phyloP scores from a whole-genome alignment of 2,797 vertebrate genomes.

The Microctenopoma steveboyesi region DNA sequence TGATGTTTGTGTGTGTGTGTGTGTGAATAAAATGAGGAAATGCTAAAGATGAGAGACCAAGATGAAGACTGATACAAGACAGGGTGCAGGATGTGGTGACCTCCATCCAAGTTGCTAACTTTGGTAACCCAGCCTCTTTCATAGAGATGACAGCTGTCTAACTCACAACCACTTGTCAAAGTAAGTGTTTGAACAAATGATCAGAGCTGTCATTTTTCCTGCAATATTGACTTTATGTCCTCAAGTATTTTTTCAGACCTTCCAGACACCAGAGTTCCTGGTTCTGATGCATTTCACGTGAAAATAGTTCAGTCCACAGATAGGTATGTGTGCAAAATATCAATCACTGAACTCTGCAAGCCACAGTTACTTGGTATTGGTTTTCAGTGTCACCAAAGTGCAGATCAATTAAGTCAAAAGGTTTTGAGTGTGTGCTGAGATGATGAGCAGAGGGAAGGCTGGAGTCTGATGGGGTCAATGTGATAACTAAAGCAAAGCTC shows the following conservation, averaged over 20 bases:
- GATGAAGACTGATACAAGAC: too few relatives aligned
- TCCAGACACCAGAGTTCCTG: not conserved
- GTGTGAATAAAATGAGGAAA: too few relatives aligned
- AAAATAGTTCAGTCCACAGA: not conserved
- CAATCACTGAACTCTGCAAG: not conserved
- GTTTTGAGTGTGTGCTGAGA: slow-evolving; percentile 29
- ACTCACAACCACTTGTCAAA: too few relatives aligned
- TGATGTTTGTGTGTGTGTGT: too few relatives aligned
- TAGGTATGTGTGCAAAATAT: not conserved
- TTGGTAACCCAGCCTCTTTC: too few relatives aligned
- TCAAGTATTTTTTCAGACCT: not conserved
- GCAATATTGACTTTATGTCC: not conserved
- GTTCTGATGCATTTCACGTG: not conserved
- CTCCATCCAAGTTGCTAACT: too few relatives aligned
- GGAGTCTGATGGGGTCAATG: slow-evolving; percentile 59
- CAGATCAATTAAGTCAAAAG: slow-evolving; percentile 57
- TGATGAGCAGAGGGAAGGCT: slow-evolving; percentile 54
- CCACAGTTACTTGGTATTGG: slow-evolving; percentile 4
- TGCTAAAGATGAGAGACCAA: too few relatives aligned
- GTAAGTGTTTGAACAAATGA: too few relatives aligned
- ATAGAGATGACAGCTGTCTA: too few relatives aligned
- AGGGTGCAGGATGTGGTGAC: too few relatives aligned
- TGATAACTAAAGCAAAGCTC: slow-evolving; percentile 64
- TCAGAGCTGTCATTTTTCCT: too few relatives aligned
- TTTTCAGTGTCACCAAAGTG: slow-evolving; percentile 22